Base-by-base conservation (phyloP, 2,888 invertebrate genomes). In the Marasmarcha lunaedactyla region DNA sequence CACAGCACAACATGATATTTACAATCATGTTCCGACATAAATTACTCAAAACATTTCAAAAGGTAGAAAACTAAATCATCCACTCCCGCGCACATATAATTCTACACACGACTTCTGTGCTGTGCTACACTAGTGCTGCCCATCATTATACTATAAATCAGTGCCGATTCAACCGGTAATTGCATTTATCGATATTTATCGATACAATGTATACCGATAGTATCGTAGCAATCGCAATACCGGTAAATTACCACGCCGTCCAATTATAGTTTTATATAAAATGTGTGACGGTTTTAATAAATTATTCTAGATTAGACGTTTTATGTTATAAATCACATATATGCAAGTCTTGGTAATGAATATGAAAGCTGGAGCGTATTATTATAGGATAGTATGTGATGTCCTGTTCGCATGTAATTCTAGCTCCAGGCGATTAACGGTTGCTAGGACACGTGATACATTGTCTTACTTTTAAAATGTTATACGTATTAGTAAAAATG, bases 241-340 rank as follows among this genome's bases (percentile, higher is more conserved):
- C 14, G 34, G 57, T 55, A 59, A 57, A 61, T 61, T 44, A 40
- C 39, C 41, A 40, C 39, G 40, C 13, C 44, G 42, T 41, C 36
- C 40, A 40, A 58, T 59, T 53, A 59, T 59, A 61, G 59, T 61
- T 59, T 60, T 55, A 56, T 52, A 43, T 60, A 57, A 61, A 55
- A 56, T 59, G 57, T 59, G 57, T 58, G 60, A 58, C 55, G 54
- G 30, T 30, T 43, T 46, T 42, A 41, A 57, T 57, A 61, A 59
- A 56, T 61, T 59, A 51, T 56, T 50, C 40, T 37, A 48, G 48
- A 48, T 49, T 45, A 46, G 42, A 51, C 42, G 45, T 41, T 45
- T 41, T 45, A 41, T 47, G 45, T 39, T 37, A 53, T 56, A 56
- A 50, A 56, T 56, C 54, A 45, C 5, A 36, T 36, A 35, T 39